phyloP scores from a whole-genome alignment of 2,797 vertebrate species.

The Dromococcyx pavoninus region DNA sequence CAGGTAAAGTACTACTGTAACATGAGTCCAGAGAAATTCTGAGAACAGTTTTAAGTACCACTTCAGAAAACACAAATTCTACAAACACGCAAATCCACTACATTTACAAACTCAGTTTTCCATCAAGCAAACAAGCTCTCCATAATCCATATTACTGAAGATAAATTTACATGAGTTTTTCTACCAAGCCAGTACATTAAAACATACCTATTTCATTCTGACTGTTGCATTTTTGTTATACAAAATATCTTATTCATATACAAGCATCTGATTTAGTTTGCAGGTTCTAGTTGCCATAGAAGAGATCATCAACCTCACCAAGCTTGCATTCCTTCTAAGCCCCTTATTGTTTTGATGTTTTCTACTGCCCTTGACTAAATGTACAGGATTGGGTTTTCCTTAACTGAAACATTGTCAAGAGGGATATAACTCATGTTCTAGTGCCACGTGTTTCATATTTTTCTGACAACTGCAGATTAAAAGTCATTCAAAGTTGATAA shows the following conservation, averaged over 20 bases:
- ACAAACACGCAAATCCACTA: background rate
- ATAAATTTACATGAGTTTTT: background rate
- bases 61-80: background rate
- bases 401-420: slow-evolving; percentile 36
- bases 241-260: background rate
- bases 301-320: background rate
- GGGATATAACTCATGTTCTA: slow-evolving; percentile 36
- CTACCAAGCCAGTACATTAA: background rate
- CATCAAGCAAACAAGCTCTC: background rate
- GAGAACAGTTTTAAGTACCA: background rate
- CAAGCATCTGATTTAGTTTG: background rate
- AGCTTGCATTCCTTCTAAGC: background rate
- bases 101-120: background rate
- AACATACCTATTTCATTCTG: background rate
- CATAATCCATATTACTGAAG: background rate
- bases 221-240: background rate
- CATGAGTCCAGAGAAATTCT: background rate
- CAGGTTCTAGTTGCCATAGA: background rate
- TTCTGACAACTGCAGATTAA: slow-evolving; percentile 64
- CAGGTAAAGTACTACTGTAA: background rate
- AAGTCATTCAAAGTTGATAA: slow-evolving; percentile 65
- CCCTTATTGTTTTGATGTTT: background rate
- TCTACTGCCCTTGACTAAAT: background rate
- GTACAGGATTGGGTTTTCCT: background rate
- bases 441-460: slow-evolving; percentile 52